These are phyloP conservation scores for Todiramphus saurophagus DNA, from an alignment of 2,113 vertebrate species.

Conservation along the genomic window DNA sequence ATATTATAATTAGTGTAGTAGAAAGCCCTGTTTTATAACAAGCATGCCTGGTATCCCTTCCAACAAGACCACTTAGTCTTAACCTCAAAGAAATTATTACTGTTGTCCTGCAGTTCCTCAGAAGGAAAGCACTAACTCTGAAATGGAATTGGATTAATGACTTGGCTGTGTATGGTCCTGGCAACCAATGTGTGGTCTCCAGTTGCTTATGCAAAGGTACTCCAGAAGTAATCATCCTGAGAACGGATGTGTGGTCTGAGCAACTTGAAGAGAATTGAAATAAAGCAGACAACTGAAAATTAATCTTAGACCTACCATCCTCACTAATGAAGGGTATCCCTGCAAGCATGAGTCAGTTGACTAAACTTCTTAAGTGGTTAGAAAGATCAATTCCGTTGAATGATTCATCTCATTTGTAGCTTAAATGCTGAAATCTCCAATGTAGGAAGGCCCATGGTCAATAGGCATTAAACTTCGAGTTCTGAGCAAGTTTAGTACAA, in stretches of 20 bases:
- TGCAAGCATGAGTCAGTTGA: constrained; percentile 65
- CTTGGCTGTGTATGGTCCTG: not conserved
- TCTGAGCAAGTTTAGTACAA: not conserved
- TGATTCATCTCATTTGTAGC: constrained; percentile 33
- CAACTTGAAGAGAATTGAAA: not conserved
- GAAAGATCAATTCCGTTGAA: constrained; percentile 54
- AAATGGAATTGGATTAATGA: constrained; percentile 18
- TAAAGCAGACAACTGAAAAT: constrained; percentile 45
- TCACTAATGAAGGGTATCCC: constrained; percentile 67
- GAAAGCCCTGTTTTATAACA: constrained; percentile 5
- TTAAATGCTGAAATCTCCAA: constrained; percentile 12
- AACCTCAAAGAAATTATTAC: constrained; percentile 45
- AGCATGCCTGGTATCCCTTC: not conserved
- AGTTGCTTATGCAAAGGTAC: constrained; percentile 1
- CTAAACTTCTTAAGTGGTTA: constrained; percentile 65
- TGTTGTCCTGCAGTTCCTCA: constrained; percentile 14
- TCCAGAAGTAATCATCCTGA: constrained; percentile 13
- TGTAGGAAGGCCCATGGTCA: not conserved
- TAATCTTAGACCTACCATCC: constrained; percentile 34
- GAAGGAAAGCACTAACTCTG: constrained; percentile 33
- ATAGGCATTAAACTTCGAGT: constrained; percentile 28
- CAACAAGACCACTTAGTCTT: constrained; percentile 43
- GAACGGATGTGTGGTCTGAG: constrained; percentile 37
- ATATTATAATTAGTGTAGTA: not conserved
- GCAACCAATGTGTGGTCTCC: constrained; percentile 8